Conservation (phyloP, 2,888 invertebrate genomes). For the Sclerodermus sp. region DNA sequence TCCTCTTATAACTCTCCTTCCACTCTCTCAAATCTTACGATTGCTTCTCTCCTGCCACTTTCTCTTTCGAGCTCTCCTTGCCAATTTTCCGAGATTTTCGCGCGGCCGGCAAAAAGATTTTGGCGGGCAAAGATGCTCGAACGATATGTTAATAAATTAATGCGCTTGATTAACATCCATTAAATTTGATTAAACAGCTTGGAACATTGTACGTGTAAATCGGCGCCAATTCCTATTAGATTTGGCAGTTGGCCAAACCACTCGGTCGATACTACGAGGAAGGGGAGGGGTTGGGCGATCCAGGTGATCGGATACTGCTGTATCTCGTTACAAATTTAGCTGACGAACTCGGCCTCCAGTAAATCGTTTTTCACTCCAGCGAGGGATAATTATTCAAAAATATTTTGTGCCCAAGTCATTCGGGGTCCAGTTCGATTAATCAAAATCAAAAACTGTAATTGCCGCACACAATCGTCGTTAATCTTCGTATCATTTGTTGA, state of each 20-base stretch:
- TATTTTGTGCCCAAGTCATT: constrained; percentile 19
- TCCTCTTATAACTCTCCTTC: too few relatives aligned
- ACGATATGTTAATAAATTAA: too few relatives aligned
- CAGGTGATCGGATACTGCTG: constrained; percentile 23
- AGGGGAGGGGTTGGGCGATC: too few relatives aligned
- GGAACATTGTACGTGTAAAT: constrained; percentile 1
- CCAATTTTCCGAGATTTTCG: background rate
- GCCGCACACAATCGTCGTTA: too few relatives aligned
- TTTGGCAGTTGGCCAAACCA: constrained; percentile 20
- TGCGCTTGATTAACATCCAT: too few relatives aligned
- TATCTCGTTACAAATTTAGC: background rate
- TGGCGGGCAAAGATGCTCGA: too few relatives aligned
- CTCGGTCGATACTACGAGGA: constrained; percentile 21
- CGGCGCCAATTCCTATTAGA: constrained; percentile 19
- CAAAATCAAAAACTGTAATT: too few relatives aligned
- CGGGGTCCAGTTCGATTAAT: too few relatives aligned
- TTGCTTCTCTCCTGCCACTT: background rate
- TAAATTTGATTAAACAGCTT: too few relatives aligned
- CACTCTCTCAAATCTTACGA: too few relatives aligned
- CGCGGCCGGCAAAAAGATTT: too few relatives aligned
- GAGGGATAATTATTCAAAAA: constrained; percentile 7
- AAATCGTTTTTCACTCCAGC: constrained; percentile 4
- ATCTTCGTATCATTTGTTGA: too few relatives aligned
- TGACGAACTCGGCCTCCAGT: constrained; percentile 16
- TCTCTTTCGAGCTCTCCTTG: background rate